Evolutionary conservation across 2,888 invertebrate genomes (phyloP).

Genomic region (Dicycla oo): DNA sequence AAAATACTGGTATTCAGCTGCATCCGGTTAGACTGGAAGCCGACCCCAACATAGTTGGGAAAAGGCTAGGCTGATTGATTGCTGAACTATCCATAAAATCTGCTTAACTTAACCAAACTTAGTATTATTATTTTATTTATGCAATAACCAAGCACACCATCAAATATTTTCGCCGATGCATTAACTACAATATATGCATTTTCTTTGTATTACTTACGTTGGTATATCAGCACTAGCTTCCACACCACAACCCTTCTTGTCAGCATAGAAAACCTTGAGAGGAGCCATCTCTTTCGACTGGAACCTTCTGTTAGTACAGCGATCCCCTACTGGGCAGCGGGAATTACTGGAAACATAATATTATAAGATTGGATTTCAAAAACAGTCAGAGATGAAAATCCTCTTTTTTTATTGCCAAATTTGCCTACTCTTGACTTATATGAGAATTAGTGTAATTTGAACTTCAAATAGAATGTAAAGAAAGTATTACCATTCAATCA

Average conservation of each 20-base stretch:
- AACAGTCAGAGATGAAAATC: neutral
- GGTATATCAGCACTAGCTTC: slow-evolving; percentile 93
- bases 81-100: neutral
- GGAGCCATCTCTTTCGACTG: slow-evolving; percentile 96
- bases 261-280: slow-evolving; percentile 97
- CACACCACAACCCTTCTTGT: slow-evolving; percentile 98
- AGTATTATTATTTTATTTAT: neutral
- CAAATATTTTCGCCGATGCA: slow-evolving; percentile 22
- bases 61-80: too few species aligned
- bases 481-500: slow-evolving; percentile 97
- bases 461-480: slow-evolving; percentile 6
- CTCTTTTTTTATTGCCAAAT: too few species aligned
- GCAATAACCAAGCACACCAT: neutral
- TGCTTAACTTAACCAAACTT: neutral
- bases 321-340: slow-evolving; percentile 96
- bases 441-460: neutral
- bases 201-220: slow-evolving; percentile 87
- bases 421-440: neutral
- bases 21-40: too few species aligned
- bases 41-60: too few species aligned
- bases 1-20: too few species aligned
- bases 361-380: neutral
- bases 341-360: slow-evolving; percentile 93
- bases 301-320: slow-evolving; percentile 98
- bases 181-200: neutral